Conservation (phyloP, 2,797 vertebrate genomes). For the Artibeus lituratus region DNA sequence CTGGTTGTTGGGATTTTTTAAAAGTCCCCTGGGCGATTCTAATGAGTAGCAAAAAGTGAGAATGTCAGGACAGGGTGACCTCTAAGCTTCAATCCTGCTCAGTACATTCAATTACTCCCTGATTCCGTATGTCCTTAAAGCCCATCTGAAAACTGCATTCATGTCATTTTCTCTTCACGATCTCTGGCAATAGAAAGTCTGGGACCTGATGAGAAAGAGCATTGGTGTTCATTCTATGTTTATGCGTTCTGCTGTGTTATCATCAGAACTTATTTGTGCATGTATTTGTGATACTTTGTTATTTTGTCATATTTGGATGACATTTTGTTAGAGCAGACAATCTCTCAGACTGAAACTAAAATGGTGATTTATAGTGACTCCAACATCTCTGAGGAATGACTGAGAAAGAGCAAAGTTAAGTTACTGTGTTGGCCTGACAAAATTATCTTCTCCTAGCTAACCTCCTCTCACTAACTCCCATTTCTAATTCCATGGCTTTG, state of each 20-base stretch:
- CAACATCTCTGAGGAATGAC: neutral
- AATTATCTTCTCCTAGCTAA: neutral
- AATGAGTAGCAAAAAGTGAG: neutral
- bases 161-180: neutral
- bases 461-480: neutral
- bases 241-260: neutral
- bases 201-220: neutral
- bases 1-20: neutral
- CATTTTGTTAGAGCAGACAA: constrained; percentile 1
- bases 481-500: neutral
- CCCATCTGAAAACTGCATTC: neutral
- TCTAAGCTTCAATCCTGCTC: neutral
- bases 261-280: neutral
- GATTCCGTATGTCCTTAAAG: neutral
- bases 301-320: neutral
- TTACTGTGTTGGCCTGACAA: neutral
- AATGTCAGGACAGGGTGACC: neutral
- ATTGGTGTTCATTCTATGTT: neutral
- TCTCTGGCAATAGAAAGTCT: neutral
- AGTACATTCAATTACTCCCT: neutral
- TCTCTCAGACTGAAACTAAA: neutral
- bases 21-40: neutral
- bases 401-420: neutral
- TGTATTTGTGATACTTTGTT: neutral
- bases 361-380: neutral